Base-by-base conservation (phyloP, 2,113 vertebrate genomes). In the Cygnus buccinator region DNA sequence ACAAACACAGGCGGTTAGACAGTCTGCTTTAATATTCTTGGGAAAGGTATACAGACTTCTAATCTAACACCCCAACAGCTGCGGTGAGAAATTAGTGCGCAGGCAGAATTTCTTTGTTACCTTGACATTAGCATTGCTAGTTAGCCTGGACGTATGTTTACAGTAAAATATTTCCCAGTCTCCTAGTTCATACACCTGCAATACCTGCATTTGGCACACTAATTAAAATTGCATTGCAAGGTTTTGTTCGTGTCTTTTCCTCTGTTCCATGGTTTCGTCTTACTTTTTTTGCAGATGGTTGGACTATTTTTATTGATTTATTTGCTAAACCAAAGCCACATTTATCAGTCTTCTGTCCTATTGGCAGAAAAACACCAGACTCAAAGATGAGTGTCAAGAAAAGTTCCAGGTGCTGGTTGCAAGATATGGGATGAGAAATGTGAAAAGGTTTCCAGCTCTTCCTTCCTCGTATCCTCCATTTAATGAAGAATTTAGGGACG, bases 1-100 rank as follows among this genome's bases (percentile, higher is more conserved):
- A 99, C 99, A 98, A 98, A 98, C 98, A 98, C 98, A 98, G 97
- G 98, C 98, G 61, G 97, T 97, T 96, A 98, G 97, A 96, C 98
- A 98, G 98, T 97, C 98, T 98, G 98, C 97, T 98, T 98, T 98
- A 98, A 98, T 98, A 98, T 98, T 98, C 97, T 97, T 97, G 97
- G 98, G 98, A 98, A 98, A 98, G 97, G 98, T 98, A 97, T 96
- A 95, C 95, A 98, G 93, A 97, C 97, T 98, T 97, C 97, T 97
- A 96, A 97, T 98, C 98, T 96, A 97, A 98, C 97, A 97, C 96
- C 97, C 96, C 97, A 98, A 98, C 98, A 99, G 98, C 98, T 99
- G 99, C 86, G 92, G 67, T 41, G 90, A 97, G 96, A 98, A 98
- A 97, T 97, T 95, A 97, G 97, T 8, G 81, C 74, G 48, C 93